Percentiles rank a stretch among this genome's conserved stretches.
phyloP scores from a whole-genome alignment of 2,797 vertebrate species.

The Cossypha polioptera region DNA sequence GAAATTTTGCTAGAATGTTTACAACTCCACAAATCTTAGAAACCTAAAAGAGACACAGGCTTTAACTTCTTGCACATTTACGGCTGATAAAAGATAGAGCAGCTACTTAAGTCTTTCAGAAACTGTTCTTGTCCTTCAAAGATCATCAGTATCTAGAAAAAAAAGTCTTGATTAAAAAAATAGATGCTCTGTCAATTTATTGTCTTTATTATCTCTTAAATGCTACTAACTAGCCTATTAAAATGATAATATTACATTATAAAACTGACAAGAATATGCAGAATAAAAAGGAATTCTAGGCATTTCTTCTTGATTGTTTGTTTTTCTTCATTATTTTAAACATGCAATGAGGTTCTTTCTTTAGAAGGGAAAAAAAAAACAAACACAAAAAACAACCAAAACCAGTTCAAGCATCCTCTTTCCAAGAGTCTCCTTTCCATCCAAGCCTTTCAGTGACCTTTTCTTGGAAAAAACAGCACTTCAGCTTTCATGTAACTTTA shows the following conservation, averaged over 20 bases:
- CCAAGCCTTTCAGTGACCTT: background rate
- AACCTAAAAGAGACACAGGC: background rate
- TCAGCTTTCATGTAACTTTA: background rate
- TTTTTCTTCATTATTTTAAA: background rate
- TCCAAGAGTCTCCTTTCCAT: background rate
- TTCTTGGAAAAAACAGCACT: background rate
- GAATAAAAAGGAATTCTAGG: background rate
- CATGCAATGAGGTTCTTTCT: background rate
- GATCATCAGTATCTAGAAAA: background rate
- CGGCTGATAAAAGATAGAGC: background rate
- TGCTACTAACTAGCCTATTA: background rate
- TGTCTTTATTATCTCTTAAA: background rate
- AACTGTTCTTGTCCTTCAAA: background rate
- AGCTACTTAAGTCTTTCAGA: background rate
- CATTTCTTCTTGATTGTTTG: background rate
- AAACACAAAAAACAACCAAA: background rate
- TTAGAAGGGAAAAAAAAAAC: background rate
- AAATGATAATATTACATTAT: background rate
- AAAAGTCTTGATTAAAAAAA: background rate
- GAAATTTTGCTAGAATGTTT: conserved; percentile 44
- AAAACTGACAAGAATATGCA: background rate
- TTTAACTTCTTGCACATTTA: conserved; percentile 18
- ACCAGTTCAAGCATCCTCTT: background rate
- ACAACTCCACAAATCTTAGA: conserved; percentile 42
- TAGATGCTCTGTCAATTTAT: background rate